phyloP scores from a whole-genome alignment of 2,888 invertebrate genomes.

The Nezara viridula region DNA sequence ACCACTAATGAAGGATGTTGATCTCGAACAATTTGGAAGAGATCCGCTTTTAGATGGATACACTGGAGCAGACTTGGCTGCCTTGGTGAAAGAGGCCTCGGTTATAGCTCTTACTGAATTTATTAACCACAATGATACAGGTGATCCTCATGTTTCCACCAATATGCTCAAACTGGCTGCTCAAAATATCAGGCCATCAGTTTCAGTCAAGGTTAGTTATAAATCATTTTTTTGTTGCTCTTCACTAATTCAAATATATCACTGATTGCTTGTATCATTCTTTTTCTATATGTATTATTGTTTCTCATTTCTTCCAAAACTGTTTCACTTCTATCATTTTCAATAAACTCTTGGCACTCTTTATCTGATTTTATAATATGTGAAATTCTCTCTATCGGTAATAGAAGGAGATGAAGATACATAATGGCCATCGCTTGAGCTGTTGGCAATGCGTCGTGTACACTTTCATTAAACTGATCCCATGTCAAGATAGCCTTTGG shows the following conservation, averaged over 20 bases:
- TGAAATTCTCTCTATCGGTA: conserved; percentile 51
- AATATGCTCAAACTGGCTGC: conserved; percentile 82
- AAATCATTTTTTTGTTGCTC: conserved; percentile 39
- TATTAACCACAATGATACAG: conserved; percentile 70
- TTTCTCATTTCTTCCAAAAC: conserved; percentile 59
- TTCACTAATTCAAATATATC: conserved; percentile 49
- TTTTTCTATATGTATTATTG: conserved; percentile 56
- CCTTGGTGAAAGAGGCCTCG: conserved; percentile 89
- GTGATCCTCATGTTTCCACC: conserved; percentile 70
- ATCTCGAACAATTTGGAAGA: conserved; percentile 79
- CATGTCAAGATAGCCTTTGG: conserved; percentile 51
- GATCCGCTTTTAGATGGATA: conserved; percentile 81
- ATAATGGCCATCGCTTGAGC: conserved; percentile 53
- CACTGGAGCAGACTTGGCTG: conserved; percentile 94
- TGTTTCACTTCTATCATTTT: conserved; percentile 53
- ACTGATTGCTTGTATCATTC: conserved; percentile 50
- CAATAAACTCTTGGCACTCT: conserved; percentile 48
- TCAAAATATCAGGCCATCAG: conserved; percentile 87
- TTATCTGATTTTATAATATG: conserved; percentile 44
- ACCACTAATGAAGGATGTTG: conserved; percentile 85
- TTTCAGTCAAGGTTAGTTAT: conserved; percentile 71
- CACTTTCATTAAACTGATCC: conserved; percentile 55
- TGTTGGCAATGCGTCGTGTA: not conserved
- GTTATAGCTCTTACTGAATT: conserved; percentile 84
- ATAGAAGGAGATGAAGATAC: conserved; percentile 50